Conservation (phyloP, 1,140 invertebrate genomes). For the Dreissena rostriformis region DNA sequence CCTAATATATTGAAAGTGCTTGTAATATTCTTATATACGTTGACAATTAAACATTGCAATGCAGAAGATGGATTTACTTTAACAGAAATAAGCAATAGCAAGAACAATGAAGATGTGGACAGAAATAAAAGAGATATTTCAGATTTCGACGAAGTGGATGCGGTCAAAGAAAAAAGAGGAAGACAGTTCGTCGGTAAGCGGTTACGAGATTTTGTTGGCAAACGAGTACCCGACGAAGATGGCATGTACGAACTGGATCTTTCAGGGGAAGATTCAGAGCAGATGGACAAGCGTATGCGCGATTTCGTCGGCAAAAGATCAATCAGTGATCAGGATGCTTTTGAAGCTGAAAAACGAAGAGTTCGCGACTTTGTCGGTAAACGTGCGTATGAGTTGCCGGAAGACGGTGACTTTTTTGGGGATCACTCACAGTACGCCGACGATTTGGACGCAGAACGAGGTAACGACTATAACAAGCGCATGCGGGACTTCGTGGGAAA, state of each 20-base stretch:
- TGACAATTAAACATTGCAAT: background rate
- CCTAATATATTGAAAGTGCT: background rate
- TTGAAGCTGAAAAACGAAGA: slow-evolving; percentile 36
- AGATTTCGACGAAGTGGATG: slow-evolving; percentile 46
- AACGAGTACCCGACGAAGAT: slow-evolving; percentile 16
- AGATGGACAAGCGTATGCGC: slow-evolving; percentile 33
- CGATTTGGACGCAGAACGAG: background rate
- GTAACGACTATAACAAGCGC: slow-evolving; percentile 27
- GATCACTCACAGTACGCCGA: slow-evolving; percentile 19
- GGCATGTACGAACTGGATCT: background rate
- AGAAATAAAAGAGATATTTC: slow-evolving; percentile 43
- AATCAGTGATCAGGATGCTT: background rate
- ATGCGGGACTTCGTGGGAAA: slow-evolving; percentile 46
- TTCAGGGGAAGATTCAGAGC: background rate
- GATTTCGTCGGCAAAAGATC: slow-evolving; percentile 39
- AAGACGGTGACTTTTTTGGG: slow-evolving; percentile 8
- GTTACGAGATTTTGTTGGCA: slow-evolving; percentile 26
- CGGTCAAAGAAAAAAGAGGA: slow-evolving; percentile 39
- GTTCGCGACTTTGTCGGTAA: slow-evolving; percentile 45
- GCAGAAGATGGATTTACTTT: background rate
- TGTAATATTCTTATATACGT: background rate
- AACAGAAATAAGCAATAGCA: background rate
- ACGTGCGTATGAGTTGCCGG: slow-evolving; percentile 9
- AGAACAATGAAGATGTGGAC: slow-evolving; percentile 12
- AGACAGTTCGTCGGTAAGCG: slow-evolving; percentile 46